Evolutionary conservation across 2,113 vertebrate species (phyloP), one percentile per base, ranked within the genome.

Genomic region (Poeciliopsis occidentalis): DNA sequence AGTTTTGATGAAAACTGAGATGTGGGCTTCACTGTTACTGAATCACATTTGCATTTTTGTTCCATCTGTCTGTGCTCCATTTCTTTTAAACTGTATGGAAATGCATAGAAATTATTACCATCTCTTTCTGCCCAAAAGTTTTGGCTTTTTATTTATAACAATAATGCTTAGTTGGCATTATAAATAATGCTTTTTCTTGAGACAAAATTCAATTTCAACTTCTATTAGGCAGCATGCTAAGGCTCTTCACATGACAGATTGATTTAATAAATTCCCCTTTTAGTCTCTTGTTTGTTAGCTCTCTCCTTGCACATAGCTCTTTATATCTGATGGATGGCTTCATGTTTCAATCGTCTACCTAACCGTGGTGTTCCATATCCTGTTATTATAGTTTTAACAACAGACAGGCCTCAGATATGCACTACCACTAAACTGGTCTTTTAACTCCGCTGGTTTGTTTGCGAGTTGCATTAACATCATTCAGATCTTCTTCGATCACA

Each of bases 211-310:
- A 34, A 57, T 64, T 75, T 67, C 69, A 63, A 32, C 76, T 69
- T 80, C 68, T 75, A 70, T 63, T 64, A 60, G 57, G 64, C 73
- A 76, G 78, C 60, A 78, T 67, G 77, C 39, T 79, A 64, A 81
- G 57, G 73, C 83, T 83, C 81, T 82, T 86, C 76, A 85, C 75
- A 78, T 87, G 83, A 84, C 80, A 61, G 65, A 86, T 87, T 87
- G 27, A 74, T 87, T 83, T 72, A 78, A 86, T 80, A 81, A 86
- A 69, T 67, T 78, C 81, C 73, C 80, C 77, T 61, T 26, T 84
- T 60, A 67, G 66, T 51, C 61, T 75, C 63, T 41, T 79, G 74
- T 83, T 77, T 77, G 76, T 81, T 69, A 78, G 73, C 34, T 71
- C 31, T 60, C 54, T 39, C 11, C n/a, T 4, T 73, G 71, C 60